phyloP scores from a whole-genome alignment of 2,113 vertebrate genomes.

The Sigmodon hispidus region DNA sequence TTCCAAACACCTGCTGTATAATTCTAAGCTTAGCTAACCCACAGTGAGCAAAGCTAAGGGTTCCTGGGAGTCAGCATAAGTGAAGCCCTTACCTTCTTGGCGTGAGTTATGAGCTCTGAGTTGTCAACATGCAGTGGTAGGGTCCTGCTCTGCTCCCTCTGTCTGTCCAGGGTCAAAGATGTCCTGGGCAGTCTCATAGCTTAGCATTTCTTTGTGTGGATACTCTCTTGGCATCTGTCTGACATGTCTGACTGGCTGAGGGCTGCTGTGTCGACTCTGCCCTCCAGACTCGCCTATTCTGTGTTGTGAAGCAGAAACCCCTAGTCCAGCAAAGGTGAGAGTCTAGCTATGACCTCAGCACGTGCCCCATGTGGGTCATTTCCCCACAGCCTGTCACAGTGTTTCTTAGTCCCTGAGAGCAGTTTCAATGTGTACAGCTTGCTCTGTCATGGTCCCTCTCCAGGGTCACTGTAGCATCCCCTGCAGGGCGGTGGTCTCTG shows the following conservation, averaged over 20 bases:
- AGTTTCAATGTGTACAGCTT: background rate
- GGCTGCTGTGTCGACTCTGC: background rate
- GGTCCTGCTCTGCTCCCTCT: background rate
- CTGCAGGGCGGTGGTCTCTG: background rate
- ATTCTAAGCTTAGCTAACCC: slow-evolving; percentile 2
- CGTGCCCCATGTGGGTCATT: background rate
- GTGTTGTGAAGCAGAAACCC: background rate
- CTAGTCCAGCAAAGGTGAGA: background rate
- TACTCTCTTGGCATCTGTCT: background rate
- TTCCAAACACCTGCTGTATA: background rate
- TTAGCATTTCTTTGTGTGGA: background rate
- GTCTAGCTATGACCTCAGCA: background rate
- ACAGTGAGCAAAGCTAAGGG: background rate
- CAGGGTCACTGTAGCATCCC: background rate
- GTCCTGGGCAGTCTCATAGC: background rate
- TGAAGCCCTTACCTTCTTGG: background rate
- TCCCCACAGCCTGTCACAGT: background rate
- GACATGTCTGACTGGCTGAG: background rate
- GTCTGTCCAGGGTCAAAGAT: background rate
- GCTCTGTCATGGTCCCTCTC: too few species aligned
- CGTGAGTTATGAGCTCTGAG: background rate
- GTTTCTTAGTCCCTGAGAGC: background rate
- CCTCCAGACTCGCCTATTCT: background rate
- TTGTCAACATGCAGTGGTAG: background rate
- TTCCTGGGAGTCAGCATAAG: background rate